Evolutionary conservation across 1,140 invertebrate genomes (phyloP), one percentile per base, ranked within the genome.

Genomic region (Atopsyche davidsoni): DNA sequence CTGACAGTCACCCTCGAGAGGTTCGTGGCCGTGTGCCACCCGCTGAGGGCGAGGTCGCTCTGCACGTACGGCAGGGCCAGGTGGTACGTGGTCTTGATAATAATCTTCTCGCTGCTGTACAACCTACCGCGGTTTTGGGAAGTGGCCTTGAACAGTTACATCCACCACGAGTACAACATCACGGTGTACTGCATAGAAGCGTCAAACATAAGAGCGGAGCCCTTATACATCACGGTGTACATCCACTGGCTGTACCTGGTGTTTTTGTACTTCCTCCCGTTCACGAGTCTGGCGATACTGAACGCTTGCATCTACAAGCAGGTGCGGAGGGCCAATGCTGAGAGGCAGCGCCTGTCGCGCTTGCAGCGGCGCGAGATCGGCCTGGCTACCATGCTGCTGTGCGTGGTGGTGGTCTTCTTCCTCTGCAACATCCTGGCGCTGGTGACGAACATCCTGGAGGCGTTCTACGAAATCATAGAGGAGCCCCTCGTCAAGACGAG

Each of bases 11-110:
- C 95, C 0, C 78, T 96, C 57, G 95, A 98, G 69, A 78, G 95
- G 36, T 98, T 93, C 72, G 88, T 98, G 31, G 95, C 94, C 1
- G 95, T 98, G 0, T 97, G 94, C 64, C 90, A 96, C 69, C 94
- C 93, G 0, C 73, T 97, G 6, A 79, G 81, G 51, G 92, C 92
- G 0, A 78, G 89, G 35, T 86, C 86, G 0, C 78, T 96, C 38
- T 97, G 93, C 69, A 97, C 92, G 0, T 92, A 92, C 60, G 83
- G 88, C 1, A 76, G 93, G 25, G 91, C 93, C 3, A 79, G 89
- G 25, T 77, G 87, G 52, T 92, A 92, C 60, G 88, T 96, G 6
- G 66, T 89, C 2, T 72, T 80, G n/a, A 91, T 95, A 50, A 82
- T 87, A 0, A 65, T 87, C 23, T 85, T 92, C 59, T 84, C 92